Evolutionary conservation across 2,797 vertebrate genomes (phyloP).

Genomic region (Margarornis squamiger): DNA sequence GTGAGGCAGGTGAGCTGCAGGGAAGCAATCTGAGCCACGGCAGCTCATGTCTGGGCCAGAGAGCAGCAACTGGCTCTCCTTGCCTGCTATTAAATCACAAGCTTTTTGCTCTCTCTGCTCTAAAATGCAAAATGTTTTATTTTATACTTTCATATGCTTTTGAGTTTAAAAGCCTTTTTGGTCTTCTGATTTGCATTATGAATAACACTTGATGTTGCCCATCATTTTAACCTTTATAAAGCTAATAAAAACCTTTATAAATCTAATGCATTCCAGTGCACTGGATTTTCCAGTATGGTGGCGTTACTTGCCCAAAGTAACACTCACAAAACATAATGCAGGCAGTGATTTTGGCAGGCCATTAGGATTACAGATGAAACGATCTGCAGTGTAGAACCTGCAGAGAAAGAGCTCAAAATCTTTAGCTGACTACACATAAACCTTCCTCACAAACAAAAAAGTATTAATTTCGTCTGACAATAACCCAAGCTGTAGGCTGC

Average conservation of each 20-base stretch:
- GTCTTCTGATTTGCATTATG: neutral
- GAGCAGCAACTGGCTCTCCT: neutral
- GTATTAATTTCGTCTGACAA: neutral
- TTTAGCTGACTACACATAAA: neutral
- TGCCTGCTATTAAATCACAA: neutral
- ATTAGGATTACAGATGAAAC: neutral
- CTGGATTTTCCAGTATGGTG: neutral
- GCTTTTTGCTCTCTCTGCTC: neutral
- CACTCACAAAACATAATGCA: neutral
- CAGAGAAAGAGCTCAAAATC: neutral
- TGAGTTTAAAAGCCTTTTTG: neutral
- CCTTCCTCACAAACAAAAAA: neutral
- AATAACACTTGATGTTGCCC: neutral
- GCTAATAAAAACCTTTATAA: neutral
- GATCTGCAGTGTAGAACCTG: neutral
- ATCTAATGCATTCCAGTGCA: neutral
- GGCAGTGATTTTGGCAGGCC: neutral
- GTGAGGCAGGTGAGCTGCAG: neutral
- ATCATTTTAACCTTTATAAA: conserved; percentile 1
- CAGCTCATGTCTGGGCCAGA: neutral
- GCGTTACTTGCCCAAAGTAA: conserved; percentile 11
- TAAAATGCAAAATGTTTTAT: neutral
- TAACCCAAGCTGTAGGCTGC: neutral
- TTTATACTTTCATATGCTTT: neutral
- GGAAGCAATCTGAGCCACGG: neutral